phyloP scores from a whole-genome alignment of 1,140 invertebrate genomes.

The Calosoma granatense region DNA sequence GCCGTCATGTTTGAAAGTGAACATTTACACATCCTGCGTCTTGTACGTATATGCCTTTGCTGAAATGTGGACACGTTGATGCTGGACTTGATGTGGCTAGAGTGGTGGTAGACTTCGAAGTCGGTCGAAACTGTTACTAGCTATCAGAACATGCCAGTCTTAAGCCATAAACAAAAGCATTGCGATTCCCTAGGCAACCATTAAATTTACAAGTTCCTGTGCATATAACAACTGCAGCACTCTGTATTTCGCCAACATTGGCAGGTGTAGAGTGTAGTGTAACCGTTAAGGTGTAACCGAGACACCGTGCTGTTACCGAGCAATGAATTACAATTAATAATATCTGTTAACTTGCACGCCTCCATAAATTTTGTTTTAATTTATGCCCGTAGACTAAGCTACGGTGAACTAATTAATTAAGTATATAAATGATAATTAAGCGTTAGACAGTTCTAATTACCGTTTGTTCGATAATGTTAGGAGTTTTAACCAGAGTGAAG shows the following conservation, averaged over 20 bases:
- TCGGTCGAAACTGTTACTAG: too few species aligned
- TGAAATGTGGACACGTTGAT: too few species aligned
- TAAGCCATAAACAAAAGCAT: background rate
- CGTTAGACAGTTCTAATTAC: conserved; percentile 3
- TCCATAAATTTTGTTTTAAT: background rate
- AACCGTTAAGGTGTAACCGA: background rate
- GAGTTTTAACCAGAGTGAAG: too few species aligned
- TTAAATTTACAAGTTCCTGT: background rate
- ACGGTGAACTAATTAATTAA: conserved; percentile 6
- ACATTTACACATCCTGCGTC: too few species aligned
- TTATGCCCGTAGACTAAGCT: background rate
- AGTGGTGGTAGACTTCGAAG: too few species aligned
- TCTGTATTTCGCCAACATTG: background rate
- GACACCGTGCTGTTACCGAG: background rate
- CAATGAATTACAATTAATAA: background rate
- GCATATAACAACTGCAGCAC: background rate
- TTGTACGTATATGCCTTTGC: too few species aligned
- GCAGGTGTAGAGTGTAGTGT: too few species aligned
- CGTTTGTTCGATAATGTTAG: background rate
- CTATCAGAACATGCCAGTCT: too few species aligned
- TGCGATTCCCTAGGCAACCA: background rate
- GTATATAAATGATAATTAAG: conserved; percentile 7
- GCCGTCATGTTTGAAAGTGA: too few species aligned
- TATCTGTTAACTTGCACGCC: background rate
- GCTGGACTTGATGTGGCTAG: too few species aligned